phyloP scores from a whole-genome alignment of 2,113 vertebrate species.

The Callipepla californica region DNA sequence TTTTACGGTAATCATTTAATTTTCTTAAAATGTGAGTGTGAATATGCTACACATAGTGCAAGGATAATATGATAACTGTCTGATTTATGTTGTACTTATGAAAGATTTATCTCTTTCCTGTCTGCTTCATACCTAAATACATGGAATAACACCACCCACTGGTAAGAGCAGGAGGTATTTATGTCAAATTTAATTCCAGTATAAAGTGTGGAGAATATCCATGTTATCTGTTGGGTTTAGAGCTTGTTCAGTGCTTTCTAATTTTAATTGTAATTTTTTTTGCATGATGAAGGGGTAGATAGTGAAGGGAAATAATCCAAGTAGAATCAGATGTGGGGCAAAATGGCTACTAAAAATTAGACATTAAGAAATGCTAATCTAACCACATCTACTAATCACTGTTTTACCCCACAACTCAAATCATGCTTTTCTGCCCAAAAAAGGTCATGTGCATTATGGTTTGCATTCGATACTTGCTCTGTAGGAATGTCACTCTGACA shows the following conservation, averaged over 20 bases:
- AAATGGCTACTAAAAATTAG: slow-evolving; percentile 64
- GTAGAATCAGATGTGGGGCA: slow-evolving; percentile 74
- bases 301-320: slow-evolving; percentile 60
- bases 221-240: slow-evolving; percentile 80
- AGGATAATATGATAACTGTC: slow-evolving; percentile 78
- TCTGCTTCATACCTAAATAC: slow-evolving; percentile 90
- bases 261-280: slow-evolving; percentile 72
- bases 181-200: slow-evolving; percentile 84
- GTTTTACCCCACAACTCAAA: slow-evolving; percentile 67
- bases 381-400: slow-evolving; percentile 31
- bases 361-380: slow-evolving; percentile 48
- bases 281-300: slow-evolving; percentile 79
- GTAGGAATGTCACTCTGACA: slow-evolving; percentile 73
- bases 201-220: slow-evolving; percentile 82
- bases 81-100: slow-evolving; percentile 87
- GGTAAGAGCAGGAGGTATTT: slow-evolving; percentile 99
- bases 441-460: slow-evolving; percentile 76
- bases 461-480: slow-evolving; percentile 77
- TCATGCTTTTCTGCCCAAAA: slow-evolving; percentile 59
- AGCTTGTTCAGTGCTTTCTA: slow-evolving; percentile 79
- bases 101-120: slow-evolving; percentile 90
- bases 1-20: slow-evolving; percentile 64
- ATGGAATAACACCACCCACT: slow-evolving; percentile 90
- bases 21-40: slow-evolving; percentile 62
- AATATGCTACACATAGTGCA: slow-evolving; percentile 72